Evolutionary conservation across 2,888 invertebrate genomes (phyloP).

Genomic region (Drosophila anomalata): DNA sequence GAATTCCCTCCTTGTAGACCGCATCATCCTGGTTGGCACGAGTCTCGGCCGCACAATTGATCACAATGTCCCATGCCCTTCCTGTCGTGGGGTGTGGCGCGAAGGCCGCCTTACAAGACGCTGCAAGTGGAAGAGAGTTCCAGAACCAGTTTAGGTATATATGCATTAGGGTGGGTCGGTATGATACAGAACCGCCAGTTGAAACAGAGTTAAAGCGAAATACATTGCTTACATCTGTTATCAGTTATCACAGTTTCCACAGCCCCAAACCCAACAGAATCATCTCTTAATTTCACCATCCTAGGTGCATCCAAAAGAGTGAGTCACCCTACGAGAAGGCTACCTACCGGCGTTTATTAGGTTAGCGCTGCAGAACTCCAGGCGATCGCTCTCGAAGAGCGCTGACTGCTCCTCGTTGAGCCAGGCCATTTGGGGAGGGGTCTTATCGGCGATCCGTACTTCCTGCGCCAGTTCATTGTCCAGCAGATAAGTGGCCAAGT

Average conservation of each 20-base stretch:
- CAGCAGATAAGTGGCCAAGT: conserved; percentile 92
- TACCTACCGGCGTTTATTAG: conserved; percentile 92
- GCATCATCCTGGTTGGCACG: conserved; percentile 94
- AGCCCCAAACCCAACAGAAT: background rate
- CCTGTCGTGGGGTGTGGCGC: conserved; percentile 85
- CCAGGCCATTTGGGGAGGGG: conserved; percentile 96
- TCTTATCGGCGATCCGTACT: conserved; percentile 94
- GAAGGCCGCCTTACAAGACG: conserved; percentile 92
- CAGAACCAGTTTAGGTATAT: conserved; percentile 60
- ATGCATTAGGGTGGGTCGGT: conserved; percentile 11
- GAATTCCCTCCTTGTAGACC: conserved; percentile 95
- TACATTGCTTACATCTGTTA: background rate
- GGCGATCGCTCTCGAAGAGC: conserved; percentile 89
- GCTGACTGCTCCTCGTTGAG: conserved; percentile 90
- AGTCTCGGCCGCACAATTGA: conserved; percentile 96
- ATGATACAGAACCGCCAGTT: background rate
- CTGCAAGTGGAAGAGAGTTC: conserved; percentile 84
- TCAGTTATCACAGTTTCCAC: background rate
- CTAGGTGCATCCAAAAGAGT: background rate
- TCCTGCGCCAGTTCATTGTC: conserved; percentile 90
- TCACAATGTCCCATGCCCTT: conserved; percentile 89
- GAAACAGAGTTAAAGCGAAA: background rate
- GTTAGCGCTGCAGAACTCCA: conserved; percentile 96
- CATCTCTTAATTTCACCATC: conserved; percentile 8
- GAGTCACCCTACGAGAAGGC: conserved; percentile 1